Conservation (phyloP, 2,888 invertebrate genomes). For the Eilema caniola region DNA sequence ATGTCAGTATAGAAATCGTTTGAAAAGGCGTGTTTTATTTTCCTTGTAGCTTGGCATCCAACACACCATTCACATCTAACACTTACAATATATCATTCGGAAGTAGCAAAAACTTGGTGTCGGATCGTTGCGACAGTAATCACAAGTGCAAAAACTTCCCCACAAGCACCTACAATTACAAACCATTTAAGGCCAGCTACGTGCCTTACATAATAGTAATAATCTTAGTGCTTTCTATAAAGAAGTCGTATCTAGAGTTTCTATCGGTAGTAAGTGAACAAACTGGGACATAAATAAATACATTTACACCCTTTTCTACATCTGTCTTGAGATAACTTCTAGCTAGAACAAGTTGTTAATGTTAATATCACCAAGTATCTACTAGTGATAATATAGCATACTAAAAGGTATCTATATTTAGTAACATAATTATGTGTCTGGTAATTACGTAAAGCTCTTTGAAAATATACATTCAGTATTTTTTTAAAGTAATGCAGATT, state of each 20-base stretch:
- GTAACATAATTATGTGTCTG: not conserved
- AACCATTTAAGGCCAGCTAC: slow-evolving; percentile 80
- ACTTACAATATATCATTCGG: slow-evolving; percentile 76
- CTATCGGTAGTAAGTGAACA: slow-evolving; percentile 48
- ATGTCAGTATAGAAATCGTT: slow-evolving; percentile 29
- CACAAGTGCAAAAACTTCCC: slow-evolving; percentile 73
- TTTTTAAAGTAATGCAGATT: not conserved
- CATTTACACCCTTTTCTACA: slow-evolving; percentile 43
- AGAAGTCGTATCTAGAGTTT: slow-evolving; percentile 56
- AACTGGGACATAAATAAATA: slow-evolving; percentile 46
- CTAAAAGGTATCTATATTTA: slow-evolving; percentile 1
- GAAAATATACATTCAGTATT: not conserved
- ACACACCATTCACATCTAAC: slow-evolving; percentile 44
- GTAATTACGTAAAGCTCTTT: not conserved
- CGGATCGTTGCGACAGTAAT: slow-evolving; percentile 77
- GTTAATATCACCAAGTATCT: slow-evolving; percentile 36
- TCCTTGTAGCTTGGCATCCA: slow-evolving; percentile 32
- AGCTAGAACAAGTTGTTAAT: slow-evolving; percentile 45
- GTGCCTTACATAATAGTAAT: slow-evolving; percentile 77
- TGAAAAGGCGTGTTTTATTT: slow-evolving; percentile 35
- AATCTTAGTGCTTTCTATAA: slow-evolving; percentile 71
- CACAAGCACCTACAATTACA: slow-evolving; percentile 81
- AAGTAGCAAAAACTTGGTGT: slow-evolving; percentile 78
- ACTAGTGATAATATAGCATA: slow-evolving; percentile 39
- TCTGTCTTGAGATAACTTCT: slow-evolving; percentile 42